phyloP scores from a whole-genome alignment of 2,797 vertebrate genomes.

The Dromococcyx pavoninus region DNA sequence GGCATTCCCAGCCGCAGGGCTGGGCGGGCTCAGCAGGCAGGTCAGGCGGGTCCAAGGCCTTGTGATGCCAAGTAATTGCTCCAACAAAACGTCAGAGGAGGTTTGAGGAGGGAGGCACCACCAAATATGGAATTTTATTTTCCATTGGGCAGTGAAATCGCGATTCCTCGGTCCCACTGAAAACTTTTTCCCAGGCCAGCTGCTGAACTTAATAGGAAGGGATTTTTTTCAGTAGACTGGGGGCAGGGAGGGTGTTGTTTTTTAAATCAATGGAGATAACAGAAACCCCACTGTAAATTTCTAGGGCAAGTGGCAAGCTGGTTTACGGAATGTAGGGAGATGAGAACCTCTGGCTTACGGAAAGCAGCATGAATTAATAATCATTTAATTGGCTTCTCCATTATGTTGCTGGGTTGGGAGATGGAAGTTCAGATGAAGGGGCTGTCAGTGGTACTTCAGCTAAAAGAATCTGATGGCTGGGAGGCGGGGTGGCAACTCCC shows the following conservation, averaged over 20 bases:
- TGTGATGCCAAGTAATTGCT: not conserved
- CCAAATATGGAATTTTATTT: not conserved
- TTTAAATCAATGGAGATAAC: slow-evolving; percentile 56
- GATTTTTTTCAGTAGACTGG: not conserved
- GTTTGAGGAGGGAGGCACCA: not conserved
- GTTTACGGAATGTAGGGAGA: slow-evolving; percentile 92
- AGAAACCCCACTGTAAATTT: slow-evolving; percentile 75
- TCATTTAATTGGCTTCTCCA: slow-evolving; percentile 93
- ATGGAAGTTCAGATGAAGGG: slow-evolving; percentile 84
- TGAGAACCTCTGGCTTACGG: slow-evolving; percentile 94
- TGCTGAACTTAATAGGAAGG: not conserved
- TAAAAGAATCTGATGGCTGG: slow-evolving; percentile 62
- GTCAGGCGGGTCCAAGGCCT: not conserved
- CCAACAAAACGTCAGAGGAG: not conserved
- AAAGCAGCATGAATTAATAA: slow-evolving; percentile 99
- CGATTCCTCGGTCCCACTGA: not conserved
- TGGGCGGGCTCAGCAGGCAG: not conserved
- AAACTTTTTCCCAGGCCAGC: not conserved
- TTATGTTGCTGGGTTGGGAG: slow-evolving; percentile 83
- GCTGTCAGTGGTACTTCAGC: slow-evolving; percentile 83
- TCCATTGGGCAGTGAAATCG: not conserved
- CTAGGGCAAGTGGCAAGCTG: slow-evolving; percentile 84
- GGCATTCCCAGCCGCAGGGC: not conserved
- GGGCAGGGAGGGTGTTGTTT: not conserved
- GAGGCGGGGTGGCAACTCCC: not conserved